phyloP scores from a whole-genome alignment of 2,113 vertebrate genomes.

The Harpagus bidentatus region DNA sequence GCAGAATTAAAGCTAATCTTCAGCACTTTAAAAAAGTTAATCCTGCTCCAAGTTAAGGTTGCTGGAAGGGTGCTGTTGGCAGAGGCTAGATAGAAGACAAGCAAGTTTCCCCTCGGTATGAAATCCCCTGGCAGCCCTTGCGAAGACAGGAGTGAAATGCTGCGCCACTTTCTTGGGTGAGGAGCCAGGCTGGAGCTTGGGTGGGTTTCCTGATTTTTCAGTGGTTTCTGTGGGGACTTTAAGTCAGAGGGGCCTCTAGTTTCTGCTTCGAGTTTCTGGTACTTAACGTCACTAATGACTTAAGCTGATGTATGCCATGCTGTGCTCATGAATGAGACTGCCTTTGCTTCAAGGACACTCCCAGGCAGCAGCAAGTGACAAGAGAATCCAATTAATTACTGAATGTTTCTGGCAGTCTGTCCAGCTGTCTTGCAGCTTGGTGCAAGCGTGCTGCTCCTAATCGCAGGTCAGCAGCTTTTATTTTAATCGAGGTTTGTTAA shows the following conservation, averaged over 20 bases:
- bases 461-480: not conserved
- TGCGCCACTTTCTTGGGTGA: not conserved
- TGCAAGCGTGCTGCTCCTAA: not conserved
- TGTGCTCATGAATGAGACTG: not conserved
- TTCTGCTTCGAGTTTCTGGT: not conserved
- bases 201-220: not conserved
- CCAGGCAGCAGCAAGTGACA: not conserved
- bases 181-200: not conserved
- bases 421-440: not conserved
- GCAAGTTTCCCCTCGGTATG: not conserved
- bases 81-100: not conserved
- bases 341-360: not conserved
- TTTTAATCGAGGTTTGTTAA: not conserved
- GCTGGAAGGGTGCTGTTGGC: not conserved
- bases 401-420: not conserved
- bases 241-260: not conserved
- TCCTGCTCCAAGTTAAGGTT: not conserved
- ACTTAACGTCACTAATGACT: not conserved
- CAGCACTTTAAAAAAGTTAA: not conserved
- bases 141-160: not conserved
- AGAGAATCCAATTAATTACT: constrained; percentile 3
- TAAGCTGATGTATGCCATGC: not conserved
- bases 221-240: not conserved
- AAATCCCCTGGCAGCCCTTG: not conserved
- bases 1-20: not conserved